Evolutionary conservation across 2,113 vertebrate genomes (phyloP).

Genomic region (Hucho hucho): DNA sequence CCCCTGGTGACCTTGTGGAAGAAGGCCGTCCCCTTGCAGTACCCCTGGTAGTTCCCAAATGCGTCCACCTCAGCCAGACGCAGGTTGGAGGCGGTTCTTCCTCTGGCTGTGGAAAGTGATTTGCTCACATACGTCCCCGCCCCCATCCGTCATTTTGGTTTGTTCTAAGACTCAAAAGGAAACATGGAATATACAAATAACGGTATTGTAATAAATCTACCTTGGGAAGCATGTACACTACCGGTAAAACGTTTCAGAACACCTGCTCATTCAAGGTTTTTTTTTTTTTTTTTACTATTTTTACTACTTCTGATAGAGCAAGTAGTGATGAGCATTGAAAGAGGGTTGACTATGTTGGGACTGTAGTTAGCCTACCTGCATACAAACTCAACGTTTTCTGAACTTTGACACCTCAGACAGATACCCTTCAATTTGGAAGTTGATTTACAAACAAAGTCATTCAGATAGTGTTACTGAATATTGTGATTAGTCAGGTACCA

Average conservation of each 20-base stretch:
- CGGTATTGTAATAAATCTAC: neutral
- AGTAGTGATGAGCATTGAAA: too few species aligned
- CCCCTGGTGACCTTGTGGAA: slow-evolving; percentile 78
- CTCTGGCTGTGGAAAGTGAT: slow-evolving; percentile 85
- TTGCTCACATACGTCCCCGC: slow-evolving; percentile 23
- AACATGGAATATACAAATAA: neutral
- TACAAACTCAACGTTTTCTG: too few species aligned
- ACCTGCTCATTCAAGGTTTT: too few species aligned
- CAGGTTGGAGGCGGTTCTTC: slow-evolving; percentile 70
- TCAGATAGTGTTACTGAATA: neutral
- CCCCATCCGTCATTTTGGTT: neutral
- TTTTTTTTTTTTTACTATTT: too few species aligned
- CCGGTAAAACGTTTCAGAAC: too few species aligned
- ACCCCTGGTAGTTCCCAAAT: slow-evolving; percentile 84
- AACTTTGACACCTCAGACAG: too few species aligned
- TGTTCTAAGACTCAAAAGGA: neutral
- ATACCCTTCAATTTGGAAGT: too few species aligned
- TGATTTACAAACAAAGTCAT: neutral
- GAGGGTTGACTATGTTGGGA: too few species aligned
- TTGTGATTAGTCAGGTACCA: too few species aligned
- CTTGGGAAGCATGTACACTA: too few species aligned
- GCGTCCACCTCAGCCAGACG: slow-evolving; percentile 81
- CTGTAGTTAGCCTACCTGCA: too few species aligned
- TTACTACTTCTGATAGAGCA: too few species aligned
- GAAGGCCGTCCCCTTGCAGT: slow-evolving; percentile 82